Evolutionary conservation across 1,140 invertebrate species (phyloP).

Genomic region (Brachionus koreanus): DNA sequence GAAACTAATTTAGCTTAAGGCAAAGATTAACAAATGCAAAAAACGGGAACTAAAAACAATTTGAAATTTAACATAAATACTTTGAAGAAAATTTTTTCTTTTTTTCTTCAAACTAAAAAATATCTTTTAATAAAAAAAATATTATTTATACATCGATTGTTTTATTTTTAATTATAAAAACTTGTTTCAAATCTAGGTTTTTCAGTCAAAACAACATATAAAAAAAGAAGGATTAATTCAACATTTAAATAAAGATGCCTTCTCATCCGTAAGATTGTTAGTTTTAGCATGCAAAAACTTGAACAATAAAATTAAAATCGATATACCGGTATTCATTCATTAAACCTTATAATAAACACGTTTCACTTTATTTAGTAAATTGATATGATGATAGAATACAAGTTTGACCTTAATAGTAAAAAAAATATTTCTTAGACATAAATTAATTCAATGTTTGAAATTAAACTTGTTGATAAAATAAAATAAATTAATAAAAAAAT

Average conservation of each 20-base stretch:
- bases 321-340: neutral
- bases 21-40: neutral
- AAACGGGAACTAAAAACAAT: neutral
- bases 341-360: neutral
- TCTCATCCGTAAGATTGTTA: neutral
- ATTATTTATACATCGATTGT: conserved; percentile 22
- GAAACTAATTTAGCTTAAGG: neutral
- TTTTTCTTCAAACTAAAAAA: neutral
- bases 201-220: neutral
- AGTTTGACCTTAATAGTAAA: no score
- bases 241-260: neutral
- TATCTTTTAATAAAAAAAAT: neutral
- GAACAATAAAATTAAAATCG: neutral
- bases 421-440: no score
- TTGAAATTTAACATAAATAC: neutral
- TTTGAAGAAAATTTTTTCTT: neutral
- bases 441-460: no score
- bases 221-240: neutral
- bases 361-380: no score
- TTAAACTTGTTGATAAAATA: no score
- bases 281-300: neutral
- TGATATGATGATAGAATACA: no score
- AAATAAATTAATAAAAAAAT: no score
- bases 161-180: conserved; percentile 39
- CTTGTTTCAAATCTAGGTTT: conserved; percentile 21